Evolutionary conservation across 2,113 vertebrate species (phyloP).

Genomic region (Rhynchomys soricoides): DNA sequence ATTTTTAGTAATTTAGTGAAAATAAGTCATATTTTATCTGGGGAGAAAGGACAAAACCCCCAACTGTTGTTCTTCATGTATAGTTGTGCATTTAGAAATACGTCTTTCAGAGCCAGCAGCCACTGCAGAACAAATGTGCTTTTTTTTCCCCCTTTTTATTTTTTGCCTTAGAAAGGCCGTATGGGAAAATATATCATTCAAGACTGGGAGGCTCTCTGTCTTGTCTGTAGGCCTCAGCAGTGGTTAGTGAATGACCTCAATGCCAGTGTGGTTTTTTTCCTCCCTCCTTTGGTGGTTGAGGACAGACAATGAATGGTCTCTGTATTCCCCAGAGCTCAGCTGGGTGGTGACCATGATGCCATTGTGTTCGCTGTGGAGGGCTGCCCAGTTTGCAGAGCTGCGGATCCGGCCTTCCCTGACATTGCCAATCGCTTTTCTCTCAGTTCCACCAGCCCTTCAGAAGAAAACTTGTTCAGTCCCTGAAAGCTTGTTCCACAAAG

Average conservation of each 20-base stretch:
- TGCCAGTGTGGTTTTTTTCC: constrained; percentile 56
- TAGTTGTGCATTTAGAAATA: constrained; percentile 39
- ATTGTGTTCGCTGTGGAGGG: constrained; percentile 70
- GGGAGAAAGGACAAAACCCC: constrained; percentile 1
- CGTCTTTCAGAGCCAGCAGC: neutral
- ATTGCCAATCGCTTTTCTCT: constrained; percentile 69
- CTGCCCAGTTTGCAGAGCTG: constrained; percentile 63
- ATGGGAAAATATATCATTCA: constrained; percentile 56
- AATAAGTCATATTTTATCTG: constrained; percentile 36
- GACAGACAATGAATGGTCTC: constrained; percentile 14
- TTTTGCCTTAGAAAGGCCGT: constrained; percentile 51
- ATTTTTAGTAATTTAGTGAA: neutral
- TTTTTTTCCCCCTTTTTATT: neutral
- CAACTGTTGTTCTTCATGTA: constrained; percentile 23
- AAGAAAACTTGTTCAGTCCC: constrained; percentile 43
- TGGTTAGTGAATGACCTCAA: constrained; percentile 68
- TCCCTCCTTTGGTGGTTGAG: constrained; percentile 44
- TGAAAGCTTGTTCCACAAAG: neutral
- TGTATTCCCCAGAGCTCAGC: constrained; percentile 60
- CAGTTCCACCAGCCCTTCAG: neutral
- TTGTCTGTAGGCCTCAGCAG: neutral
- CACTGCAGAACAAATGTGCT: constrained; percentile 22
- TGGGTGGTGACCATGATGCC: constrained; percentile 66
- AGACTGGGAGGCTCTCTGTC: neutral
- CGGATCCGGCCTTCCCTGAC: constrained; percentile 66